Evolutionary conservation across 1,140 invertebrate species (phyloP).

Genomic region (Neodiprion virginianus): DNA sequence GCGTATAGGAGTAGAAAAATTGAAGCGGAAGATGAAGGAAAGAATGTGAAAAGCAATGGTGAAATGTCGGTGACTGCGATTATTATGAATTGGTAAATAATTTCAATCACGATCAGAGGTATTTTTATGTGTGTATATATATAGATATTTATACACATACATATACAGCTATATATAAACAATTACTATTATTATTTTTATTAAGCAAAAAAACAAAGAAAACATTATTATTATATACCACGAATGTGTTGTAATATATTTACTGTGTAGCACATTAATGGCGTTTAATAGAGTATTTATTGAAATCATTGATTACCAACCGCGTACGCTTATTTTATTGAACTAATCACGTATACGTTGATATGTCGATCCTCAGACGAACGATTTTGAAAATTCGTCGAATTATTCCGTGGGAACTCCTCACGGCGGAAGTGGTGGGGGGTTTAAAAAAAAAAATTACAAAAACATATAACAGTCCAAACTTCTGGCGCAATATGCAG

Average conservation of each 20-base stretch:
- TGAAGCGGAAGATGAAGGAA: not conserved
- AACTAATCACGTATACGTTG: too few relatives aligned
- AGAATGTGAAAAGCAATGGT: not conserved
- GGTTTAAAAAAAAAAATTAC: too few relatives aligned
- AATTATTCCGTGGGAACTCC: too few relatives aligned
- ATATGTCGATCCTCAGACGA: too few relatives aligned
- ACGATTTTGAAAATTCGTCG: too few relatives aligned
- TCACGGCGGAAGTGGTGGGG: too few relatives aligned
- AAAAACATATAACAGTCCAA: too few relatives aligned
- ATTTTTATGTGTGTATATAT: not conserved
- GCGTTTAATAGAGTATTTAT: constrained; percentile 46
- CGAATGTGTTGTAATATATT: constrained; percentile 37
- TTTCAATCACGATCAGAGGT: not conserved
- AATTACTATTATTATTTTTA: constrained; percentile 31
- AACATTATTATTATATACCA: constrained; percentile 32
- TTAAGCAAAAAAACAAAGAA: constrained; percentile 15
- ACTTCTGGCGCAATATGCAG: too few relatives aligned
- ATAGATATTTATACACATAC: not conserved
- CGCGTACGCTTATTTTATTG: too few relatives aligned
- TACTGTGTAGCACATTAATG: constrained; percentile 46
- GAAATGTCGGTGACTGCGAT: not conserved
- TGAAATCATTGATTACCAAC: constrained; percentile 34
- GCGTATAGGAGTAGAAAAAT: constrained; percentile 24
- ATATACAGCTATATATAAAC: constrained; percentile 23
- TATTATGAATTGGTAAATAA: constrained; percentile 13